Percentiles rank a stretch among this genome's conserved stretches.
phyloP scores from a whole-genome alignment of 2,797 vertebrate species.

The Ctenosaura bakeri region DNA sequence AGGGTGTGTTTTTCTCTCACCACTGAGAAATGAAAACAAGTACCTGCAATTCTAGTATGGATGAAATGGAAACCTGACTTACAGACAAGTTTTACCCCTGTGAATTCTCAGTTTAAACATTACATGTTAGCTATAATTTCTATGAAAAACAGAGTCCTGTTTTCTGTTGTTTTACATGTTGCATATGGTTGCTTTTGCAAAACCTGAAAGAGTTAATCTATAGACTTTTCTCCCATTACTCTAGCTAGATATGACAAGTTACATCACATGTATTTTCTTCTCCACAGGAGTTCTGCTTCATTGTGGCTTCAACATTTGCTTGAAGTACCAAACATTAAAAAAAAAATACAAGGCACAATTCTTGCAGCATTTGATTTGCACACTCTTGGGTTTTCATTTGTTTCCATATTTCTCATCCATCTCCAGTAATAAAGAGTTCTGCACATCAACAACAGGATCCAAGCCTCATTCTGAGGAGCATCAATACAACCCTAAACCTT shows the following conservation, averaged over 20 bases:
- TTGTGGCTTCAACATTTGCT: slow-evolving; percentile 64
- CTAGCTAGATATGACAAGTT: slow-evolving; percentile 67
- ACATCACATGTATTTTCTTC: slow-evolving; percentile 66
- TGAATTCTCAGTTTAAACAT: not conserved
- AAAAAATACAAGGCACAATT: slow-evolving; percentile 57
- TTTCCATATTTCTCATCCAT: slow-evolving; percentile 11
- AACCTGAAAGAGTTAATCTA: slow-evolving; percentile 53
- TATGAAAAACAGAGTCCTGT: not conserved
- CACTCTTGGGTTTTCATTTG: slow-evolving; percentile 42
- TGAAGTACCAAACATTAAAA: slow-evolving; percentile 50
- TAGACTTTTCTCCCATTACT: slow-evolving; percentile 53
- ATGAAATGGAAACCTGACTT: not conserved
- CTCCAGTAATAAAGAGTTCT: not conserved
- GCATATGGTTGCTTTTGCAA: slow-evolving; percentile 55
- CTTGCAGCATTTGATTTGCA: slow-evolving; percentile 58
- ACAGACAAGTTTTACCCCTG: not conserved
- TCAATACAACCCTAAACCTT: not conserved
- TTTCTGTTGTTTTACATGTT: slow-evolving; percentile 29
- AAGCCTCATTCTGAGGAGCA: not conserved
- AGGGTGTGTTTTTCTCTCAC: not conserved
- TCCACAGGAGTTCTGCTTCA: slow-evolving; percentile 60
- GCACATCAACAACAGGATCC: not conserved
- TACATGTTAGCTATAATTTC: not conserved
- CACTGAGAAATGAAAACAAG: not conserved
- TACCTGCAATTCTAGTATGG: not conserved